A percentile compares a stretch with the other conserved stretches of the same genome.
Conservation (phyloP, 1,140 invertebrate species). For the Dermatophagoides farinae region DNA sequence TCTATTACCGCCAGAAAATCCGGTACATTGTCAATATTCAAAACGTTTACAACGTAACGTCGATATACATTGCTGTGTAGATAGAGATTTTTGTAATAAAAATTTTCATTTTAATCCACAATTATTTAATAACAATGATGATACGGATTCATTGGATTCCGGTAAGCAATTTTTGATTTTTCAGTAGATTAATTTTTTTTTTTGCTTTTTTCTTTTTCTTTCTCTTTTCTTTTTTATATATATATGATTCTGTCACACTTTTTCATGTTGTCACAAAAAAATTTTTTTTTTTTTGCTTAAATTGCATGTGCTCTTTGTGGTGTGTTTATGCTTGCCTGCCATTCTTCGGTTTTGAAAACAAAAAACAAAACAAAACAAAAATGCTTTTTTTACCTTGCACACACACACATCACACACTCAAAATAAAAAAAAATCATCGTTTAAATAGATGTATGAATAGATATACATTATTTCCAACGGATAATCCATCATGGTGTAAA, state of each 20-base stretch:
- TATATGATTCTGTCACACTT: neutral
- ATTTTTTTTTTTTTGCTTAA: neutral
- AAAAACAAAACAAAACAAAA: neutral
- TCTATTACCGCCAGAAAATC: constrained; percentile 48
- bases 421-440: too few species aligned
- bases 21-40: constrained; percentile 40
- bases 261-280: too few species aligned
- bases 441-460: constrained; percentile 32
- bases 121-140: neutral
- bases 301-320: too few species aligned
- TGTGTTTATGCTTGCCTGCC: too few species aligned
- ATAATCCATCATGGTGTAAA: constrained; percentile 30
- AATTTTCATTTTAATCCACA: constrained; percentile 28
- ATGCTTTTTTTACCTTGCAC: too few species aligned
- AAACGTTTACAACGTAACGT: constrained; percentile 27
- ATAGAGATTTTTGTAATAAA: constrained; percentile 43
- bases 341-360: too few species aligned
- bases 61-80: constrained; percentile 40
- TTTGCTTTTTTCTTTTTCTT: constrained; percentile 16
- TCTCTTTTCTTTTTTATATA: neutral
- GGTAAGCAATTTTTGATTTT: constrained; percentile 20
- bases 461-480: constrained; percentile 29
- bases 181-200: constrained; percentile 11
- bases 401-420: too few species aligned
- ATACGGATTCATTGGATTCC: constrained; percentile 22